phyloP scores from a whole-genome alignment of 2,888 invertebrate genomes.

The Itoplectis maculator region DNA sequence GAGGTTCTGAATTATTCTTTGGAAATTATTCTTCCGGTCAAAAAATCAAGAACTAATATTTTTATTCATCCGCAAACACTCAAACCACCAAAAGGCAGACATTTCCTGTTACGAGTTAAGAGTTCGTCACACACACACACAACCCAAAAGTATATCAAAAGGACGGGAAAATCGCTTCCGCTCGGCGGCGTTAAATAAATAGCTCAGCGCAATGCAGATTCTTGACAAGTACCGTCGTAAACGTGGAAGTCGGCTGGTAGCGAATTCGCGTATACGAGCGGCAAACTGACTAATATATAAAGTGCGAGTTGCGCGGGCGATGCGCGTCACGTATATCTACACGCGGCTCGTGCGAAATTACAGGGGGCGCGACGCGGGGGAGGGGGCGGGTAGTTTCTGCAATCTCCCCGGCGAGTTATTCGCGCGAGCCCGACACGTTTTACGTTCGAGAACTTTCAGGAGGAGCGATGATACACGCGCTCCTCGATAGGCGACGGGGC shows the following conservation, averaged over 20 bases:
- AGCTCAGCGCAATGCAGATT: not conserved
- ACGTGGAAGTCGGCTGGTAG: slow-evolving; percentile 19
- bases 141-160: not conserved
- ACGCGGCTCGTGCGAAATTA: slow-evolving; percentile 6
- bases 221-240: slow-evolving; percentile 6
- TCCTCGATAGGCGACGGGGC: slow-evolving; percentile 58
- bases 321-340: not conserved
- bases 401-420: slow-evolving; percentile 39
- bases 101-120: not conserved
- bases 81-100: not conserved
- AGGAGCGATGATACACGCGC: slow-evolving; percentile 61
- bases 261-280: slow-evolving; percentile 34
- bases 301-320: slow-evolving; percentile 29
- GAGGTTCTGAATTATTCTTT: no score
- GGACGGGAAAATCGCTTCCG: not conserved
- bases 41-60: not conserved
- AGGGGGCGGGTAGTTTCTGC: slow-evolving; percentile 20
- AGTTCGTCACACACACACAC: not conserved
- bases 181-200: not conserved
- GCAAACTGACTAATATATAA: slow-evolving; percentile 36
- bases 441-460: slow-evolving; percentile 52
- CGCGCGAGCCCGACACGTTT: slow-evolving; percentile 56
- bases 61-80: not conserved
- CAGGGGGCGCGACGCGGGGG: no score
- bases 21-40: no score